A percentile compares a stretch with the other conserved stretches of the same genome.
Evolutionary conservation across 2,888 invertebrate genomes (phyloP).

Genomic region (Pteria penguin): DNA sequence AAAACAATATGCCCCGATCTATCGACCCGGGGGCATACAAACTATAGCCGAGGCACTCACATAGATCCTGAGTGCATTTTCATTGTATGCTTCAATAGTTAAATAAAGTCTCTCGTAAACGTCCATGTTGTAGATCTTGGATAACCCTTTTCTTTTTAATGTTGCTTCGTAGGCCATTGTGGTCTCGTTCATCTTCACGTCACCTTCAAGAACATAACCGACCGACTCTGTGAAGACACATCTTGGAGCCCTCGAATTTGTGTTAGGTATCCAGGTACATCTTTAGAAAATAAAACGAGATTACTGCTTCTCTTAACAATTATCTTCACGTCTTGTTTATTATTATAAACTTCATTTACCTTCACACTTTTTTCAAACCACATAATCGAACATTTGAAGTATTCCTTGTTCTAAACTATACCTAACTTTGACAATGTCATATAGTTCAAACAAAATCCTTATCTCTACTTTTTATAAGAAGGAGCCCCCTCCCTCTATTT

Average conservation of each 20-base stretch:
- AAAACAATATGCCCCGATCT: too few relatives aligned
- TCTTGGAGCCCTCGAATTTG: slow-evolving; percentile 13
- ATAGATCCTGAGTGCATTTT: slow-evolving; percentile 34
- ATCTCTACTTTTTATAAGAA: too few relatives aligned
- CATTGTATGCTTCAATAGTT: slow-evolving; percentile 20
- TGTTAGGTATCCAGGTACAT: slow-evolving; percentile 21
- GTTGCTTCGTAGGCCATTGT: background rate
- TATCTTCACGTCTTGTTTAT: too few relatives aligned
- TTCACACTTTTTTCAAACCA: too few relatives aligned
- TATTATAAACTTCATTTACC: too few relatives aligned
- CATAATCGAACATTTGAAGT: too few relatives aligned
- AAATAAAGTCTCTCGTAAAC: slow-evolving; percentile 17
- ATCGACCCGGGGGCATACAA: too few relatives aligned
- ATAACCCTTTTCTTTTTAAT: slow-evolving; percentile 22
- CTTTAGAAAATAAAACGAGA: slow-evolving; percentile 11
- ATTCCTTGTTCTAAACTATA: too few relatives aligned
- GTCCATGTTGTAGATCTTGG: slow-evolving; percentile 14
- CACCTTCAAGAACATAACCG: slow-evolving; percentile 14
- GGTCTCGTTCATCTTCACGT: background rate
- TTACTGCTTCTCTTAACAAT: background rate
- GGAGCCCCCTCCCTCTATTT: too few relatives aligned
- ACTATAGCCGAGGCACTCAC: too few relatives aligned
- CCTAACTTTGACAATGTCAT: too few relatives aligned
- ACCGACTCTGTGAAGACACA: slow-evolving; percentile 20
- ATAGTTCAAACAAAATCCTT: too few relatives aligned